Conservation (phyloP, 1,140 invertebrate genomes). For the Lordiphosa collinella region DNA sequence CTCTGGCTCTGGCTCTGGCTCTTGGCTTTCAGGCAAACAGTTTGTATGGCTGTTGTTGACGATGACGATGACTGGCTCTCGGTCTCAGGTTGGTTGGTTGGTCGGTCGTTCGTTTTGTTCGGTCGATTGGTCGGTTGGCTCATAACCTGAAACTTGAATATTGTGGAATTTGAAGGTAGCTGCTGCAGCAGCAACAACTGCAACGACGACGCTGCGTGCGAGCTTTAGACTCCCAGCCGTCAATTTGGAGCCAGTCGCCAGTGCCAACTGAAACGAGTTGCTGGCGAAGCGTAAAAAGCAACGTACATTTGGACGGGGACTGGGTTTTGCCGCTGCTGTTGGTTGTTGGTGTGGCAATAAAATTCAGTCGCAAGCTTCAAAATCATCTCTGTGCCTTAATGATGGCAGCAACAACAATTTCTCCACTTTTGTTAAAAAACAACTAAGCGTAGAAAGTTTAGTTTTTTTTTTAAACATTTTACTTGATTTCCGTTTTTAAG, state of each 20-base stretch:
- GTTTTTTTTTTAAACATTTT: constrained; percentile 20
- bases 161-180: constrained; percentile 78
- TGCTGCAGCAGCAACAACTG: constrained; percentile 37
- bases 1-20: constrained; percentile 45
- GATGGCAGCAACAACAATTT: not conserved
- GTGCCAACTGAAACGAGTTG: constrained; percentile 69
- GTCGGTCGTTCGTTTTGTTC: constrained; percentile 23
- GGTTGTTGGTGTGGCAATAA: constrained; percentile 75
- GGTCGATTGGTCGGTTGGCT: constrained; percentile 44
- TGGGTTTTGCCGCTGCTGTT: constrained; percentile 32
- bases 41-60: constrained; percentile 45
- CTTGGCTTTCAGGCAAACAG: constrained; percentile 67
- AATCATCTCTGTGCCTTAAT: constrained; percentile 39
- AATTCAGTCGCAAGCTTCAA: constrained; percentile 57
- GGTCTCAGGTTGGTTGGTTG: constrained; percentile 57
- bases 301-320: constrained; percentile 54
- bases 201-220: constrained; percentile 62
- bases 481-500: constrained; percentile 32
- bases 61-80: constrained; percentile 65
- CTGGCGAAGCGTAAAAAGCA: constrained; percentile 70
- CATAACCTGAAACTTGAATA: constrained; percentile 78
- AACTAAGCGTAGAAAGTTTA: constrained; percentile 72
- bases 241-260: constrained; percentile 66
- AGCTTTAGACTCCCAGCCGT: constrained; percentile 71
- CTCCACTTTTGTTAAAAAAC: constrained; percentile 21